Base-by-base conservation (phyloP, 2,797 vertebrate genomes). In the Alfaro cultratus region DNA sequence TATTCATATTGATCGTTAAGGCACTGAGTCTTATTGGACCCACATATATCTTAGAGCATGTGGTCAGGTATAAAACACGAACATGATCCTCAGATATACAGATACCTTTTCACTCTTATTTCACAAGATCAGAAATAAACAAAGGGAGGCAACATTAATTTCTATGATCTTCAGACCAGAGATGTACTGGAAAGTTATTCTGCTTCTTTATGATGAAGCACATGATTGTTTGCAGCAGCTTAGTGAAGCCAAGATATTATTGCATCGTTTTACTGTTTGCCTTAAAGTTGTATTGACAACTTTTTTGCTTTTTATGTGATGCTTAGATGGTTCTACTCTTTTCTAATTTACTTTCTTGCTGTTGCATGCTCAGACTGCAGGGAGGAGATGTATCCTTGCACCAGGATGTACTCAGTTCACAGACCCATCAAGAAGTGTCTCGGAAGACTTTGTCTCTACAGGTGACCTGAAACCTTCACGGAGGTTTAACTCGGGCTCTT, bases 321-420 rank as follows among this genome's bases (percentile, higher is more conserved):
- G 29, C 13, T 62, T 34, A 57, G 2, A 57, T 55, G 23, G 23
- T n/a, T 60, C 4, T 31, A 16, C 29, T 71, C 5, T n/a, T n/a
- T n/a, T 55, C 2, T 47, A 5, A 23, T 60, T 55, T 70, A 21
- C 81, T 64, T 13, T 6, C 18, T 15, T 64, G 73, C 29, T 68
- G 70, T 13, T 88, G 46, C 91, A 26, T 83, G 47, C 77, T 68
- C 87, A 96, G 96, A 92, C 64, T 97, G 96, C 45, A 94, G 96
- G 89, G 96, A 96, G 91, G 95, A 97, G 92, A 95, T 92, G 88
- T 97, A 96, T 64, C 93, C 94, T 0, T 96, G 96, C 92, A 97
- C 96, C 88, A 94, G 96, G 93, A 96, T 97, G 95, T 96, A 97
- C 91, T 96, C 96, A 0, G 95, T 97, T 70, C 95, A 96, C 82